Evolutionary conservation across 2,797 vertebrate genomes (phyloP), one percentile per base, ranked within the genome.

Genomic region (Anas georgica): DNA sequence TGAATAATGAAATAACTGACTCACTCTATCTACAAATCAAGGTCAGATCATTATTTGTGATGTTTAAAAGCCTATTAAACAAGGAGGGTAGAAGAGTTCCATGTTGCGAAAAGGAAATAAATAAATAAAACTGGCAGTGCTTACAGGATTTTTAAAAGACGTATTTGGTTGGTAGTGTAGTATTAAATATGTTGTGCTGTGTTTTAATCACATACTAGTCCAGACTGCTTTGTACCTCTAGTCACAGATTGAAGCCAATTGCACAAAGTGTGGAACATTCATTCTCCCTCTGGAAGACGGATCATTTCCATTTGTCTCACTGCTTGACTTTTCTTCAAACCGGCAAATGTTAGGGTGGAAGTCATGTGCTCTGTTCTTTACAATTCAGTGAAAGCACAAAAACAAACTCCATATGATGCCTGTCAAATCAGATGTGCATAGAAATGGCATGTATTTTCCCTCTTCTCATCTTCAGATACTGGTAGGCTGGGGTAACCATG

Each of bases 381-480:
- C 6, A 35, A 72, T 64, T 88, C 50, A 75, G 16, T 39, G 13
- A 46, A 12, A 67, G 45, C 3, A 37, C 39, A 56, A 58, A 50
- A 29, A 0, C 12, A 62, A 55, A 26, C 10, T 29, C 8, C 0
- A 0, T 52, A 48, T 69, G 43, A 9, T 43, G 10, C 26, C 50
- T 52, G 3, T 83, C 69, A 88, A 79, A 79, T 69, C 63, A 83
- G 33, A 13, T 33, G 4, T 67, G 12, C 1, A 1, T 7, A 39
- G 26, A 84, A 84, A 79, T 54, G 0, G 41, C 46, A 2, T 45
- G 14, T 43, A 26, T 81, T 86, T 69, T 8, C 7, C 23, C 6
- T 67, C 14, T 22, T 56, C 23, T 55, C 21, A 43, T 66, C 20
- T 43, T 91, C 26, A 75, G 43, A n/a, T 68, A 48, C 14, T 31